These are phyloP conservation scores for Chromis chromis DNA, from an alignment of 2,797 vertebrate species.

Conservation along the genomic window DNA sequence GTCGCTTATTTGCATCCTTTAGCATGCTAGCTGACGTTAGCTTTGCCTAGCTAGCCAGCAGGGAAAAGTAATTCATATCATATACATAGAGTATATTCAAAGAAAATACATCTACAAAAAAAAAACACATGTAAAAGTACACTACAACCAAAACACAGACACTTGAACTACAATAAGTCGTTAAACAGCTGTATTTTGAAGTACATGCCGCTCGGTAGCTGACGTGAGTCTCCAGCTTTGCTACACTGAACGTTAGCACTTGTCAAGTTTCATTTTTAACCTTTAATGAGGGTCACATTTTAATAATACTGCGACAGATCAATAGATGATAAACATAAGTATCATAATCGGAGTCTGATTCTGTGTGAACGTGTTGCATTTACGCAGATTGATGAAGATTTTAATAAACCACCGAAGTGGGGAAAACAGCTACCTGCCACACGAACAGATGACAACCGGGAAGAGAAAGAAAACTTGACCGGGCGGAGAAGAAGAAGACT, in stretches of 20 bases:
- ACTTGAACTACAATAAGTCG: fast-evolving
- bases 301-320: not conserved
- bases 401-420: fast-evolving
- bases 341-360: fast-evolving
- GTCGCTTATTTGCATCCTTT: not conserved
- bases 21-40: not conserved
- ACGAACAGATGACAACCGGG: constrained; percentile 78
- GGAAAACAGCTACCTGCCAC: constrained; percentile 69
- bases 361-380: fast-evolving
- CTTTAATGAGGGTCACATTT: not conserved
- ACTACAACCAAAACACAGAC: fast-evolving
- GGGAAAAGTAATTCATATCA: fast-evolving
- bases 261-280: not conserved
- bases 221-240: not conserved
- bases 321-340: not conserved
- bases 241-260: constrained; percentile 25
- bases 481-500: constrained; percentile 59
- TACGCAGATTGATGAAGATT: constrained; percentile 79
- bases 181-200: fast-evolving
- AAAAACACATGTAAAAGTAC: too few relatives aligned
- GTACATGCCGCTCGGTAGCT: not conserved
- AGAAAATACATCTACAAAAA: fast-evolving
- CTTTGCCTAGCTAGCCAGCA: not conserved
- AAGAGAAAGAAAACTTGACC: constrained; percentile 74
- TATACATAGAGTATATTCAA: fast-evolving